Evolutionary conservation across 2,797 vertebrate species (phyloP), one percentile per base, ranked within the genome.

Genomic region (Brachyrhaphis roseni): DNA sequence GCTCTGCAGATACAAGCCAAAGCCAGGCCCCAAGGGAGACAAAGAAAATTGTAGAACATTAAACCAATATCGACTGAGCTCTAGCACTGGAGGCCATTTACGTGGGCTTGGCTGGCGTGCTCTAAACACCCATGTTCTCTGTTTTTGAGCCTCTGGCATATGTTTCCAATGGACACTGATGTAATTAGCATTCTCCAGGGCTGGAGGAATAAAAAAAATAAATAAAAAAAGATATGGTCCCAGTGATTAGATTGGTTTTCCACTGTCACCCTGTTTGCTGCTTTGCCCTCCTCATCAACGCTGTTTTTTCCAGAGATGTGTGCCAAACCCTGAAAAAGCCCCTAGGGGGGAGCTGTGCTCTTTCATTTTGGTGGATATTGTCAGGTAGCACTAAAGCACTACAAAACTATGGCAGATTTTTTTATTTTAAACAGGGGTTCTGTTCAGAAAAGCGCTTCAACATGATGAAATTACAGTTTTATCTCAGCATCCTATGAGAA

Each of bases 171-270:
- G 75, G 84, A 87, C 79, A 85, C 76, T 81, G 87, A 89, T 89
- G 81, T 71, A 86, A 88, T 89, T 86, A 84, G 68, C 80, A 83
- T 72, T 83, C 89, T 74, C 73, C 26, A 0, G 49, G 79, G 83
- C 80, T 76, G 70, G 28, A 87, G 78, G 71, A 81, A 78, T 83
- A 83, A 90, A 23, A 51, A 51, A 49, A 51, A 28, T n/a, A 55
- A 49, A 49, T 20, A 51, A 28, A 86, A 91, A 89, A 85, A 91
- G 86, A 91, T 85, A 82, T 88, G 81, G 78, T 71, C 74, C 41
- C 72, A 87, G 80, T 87, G 80, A 92, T 83, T 90, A 79, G 72
- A 87, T 83, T 88, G 86, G 41, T 86, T 88, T 91, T 83, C 87
- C 71, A 81, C 62, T 57, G 79, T 87, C 82, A 72, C 64, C 28